A percentile compares a stretch with the other conserved stretches of the same genome.
These are phyloP conservation scores for Drosophila barbarae DNA, from an alignment of 2,888 invertebrate genomes.

Conservation along the genomic window DNA sequence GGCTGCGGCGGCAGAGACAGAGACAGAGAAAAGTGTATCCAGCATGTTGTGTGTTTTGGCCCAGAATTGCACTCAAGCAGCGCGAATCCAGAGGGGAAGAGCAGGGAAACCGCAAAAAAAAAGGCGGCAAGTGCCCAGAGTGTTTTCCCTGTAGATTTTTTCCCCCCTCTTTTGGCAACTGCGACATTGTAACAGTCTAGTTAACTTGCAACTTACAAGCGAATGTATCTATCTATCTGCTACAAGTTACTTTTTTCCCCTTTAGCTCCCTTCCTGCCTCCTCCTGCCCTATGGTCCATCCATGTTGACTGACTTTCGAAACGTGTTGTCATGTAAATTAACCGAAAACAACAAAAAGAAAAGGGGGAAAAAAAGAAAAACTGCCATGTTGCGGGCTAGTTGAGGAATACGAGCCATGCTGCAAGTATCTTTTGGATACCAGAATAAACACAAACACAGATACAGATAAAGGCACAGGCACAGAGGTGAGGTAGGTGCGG, in stretches of 20 bases:
- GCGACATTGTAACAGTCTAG: conserved; percentile 70
- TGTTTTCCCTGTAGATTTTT: conserved; percentile 9
- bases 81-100: conserved; percentile 3
- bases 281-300: conserved; percentile 5
- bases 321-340: conserved; percentile 74
- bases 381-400: conserved; percentile 47
- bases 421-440: conserved; percentile 38
- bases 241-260: conserved; percentile 48
- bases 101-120: conserved; percentile 43
- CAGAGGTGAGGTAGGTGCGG: conserved; percentile 15
- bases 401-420: conserved; percentile 32
- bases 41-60: conserved; percentile 68
- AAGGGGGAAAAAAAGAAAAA: conserved; percentile 29
- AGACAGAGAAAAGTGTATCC: conserved; percentile 26
- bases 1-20: not conserved
- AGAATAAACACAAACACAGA: conserved; percentile 53
- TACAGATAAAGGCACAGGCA: not conserved
- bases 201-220: conserved; percentile 67
- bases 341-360: conserved; percentile 45
- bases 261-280: conserved; percentile 9
- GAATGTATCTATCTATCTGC: conserved; percentile 64
- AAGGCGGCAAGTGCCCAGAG: conserved; percentile 52
- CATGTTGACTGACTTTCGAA: conserved; percentile 67
- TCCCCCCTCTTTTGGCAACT: conserved; percentile 22
- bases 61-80: conserved; percentile 72